Percentiles rank a stretch among this genome's conserved stretches.
Conservation (phyloP, 30 jellyfish, hydroid and myxozoan species). For the Aurelia aurita region DNA sequence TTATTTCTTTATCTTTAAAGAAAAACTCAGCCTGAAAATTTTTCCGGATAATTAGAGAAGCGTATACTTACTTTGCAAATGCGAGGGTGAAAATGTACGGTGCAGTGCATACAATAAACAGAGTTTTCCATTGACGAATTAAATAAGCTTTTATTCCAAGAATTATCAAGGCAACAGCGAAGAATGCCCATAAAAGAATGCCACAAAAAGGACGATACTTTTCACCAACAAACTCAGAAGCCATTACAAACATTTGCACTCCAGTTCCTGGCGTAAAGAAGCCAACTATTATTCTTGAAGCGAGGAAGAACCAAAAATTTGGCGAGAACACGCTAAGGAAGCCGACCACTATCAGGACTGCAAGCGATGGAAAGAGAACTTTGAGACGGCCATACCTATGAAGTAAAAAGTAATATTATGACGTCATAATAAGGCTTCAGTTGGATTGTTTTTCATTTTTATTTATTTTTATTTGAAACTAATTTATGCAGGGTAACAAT, state of each 20-base stretch:
- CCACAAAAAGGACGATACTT: conserved; percentile 86
- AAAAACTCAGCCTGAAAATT: neutral
- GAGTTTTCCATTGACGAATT: conserved; percentile 79
- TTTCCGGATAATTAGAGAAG: neutral
- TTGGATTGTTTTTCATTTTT: conserved; percentile 10
- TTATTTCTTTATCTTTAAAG: no score
- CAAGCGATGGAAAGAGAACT: conserved; percentile 66
- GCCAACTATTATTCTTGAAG: conserved; percentile 72
- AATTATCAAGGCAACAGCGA: conserved; percentile 63
- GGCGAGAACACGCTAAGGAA: conserved; percentile 77
- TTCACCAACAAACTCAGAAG: conserved; percentile 83
- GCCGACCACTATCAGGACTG: conserved; percentile 59
- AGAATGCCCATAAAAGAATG: conserved; percentile 63
- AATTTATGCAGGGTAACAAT: no score
- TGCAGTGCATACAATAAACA: conserved; percentile 74
- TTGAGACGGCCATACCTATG: conserved; percentile 80
- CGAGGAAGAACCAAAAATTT: conserved; percentile 40
- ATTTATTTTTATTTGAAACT: no score
- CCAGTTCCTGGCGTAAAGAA: conserved; percentile 83
- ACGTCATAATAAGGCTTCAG: neutral
- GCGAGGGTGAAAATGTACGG: conserved; percentile 73
- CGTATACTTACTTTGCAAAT: conserved; percentile 50
- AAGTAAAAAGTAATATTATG: no score
- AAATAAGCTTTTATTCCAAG: conserved; percentile 85
- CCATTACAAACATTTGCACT: conserved; percentile 78